phyloP scores from a whole-genome alignment of 2,797 vertebrate genomes.

The Cryptoblepharus egeriae region DNA sequence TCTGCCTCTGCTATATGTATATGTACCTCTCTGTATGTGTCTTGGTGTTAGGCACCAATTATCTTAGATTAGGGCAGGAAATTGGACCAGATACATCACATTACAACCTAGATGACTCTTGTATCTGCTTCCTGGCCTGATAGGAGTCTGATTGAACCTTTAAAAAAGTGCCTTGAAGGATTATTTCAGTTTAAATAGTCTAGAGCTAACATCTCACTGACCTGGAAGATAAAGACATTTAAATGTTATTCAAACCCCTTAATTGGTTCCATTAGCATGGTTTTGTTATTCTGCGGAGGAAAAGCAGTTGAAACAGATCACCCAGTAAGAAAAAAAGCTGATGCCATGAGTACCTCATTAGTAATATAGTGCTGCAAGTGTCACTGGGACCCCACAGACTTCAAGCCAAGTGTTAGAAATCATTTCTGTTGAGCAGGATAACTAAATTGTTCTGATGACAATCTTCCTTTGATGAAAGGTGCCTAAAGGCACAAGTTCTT shows the following conservation, averaged over 20 bases:
- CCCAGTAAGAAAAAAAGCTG: slow-evolving; percentile 54
- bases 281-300: slow-evolving; percentile 55
- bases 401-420: slow-evolving; percentile 64
- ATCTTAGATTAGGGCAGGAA: neutral
- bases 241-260: slow-evolving; percentile 62
- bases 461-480: slow-evolving; percentile 54
- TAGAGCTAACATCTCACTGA: slow-evolving; percentile 51
- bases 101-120: neutral
- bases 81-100: neutral
- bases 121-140: neutral
- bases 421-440: slow-evolving; percentile 50
- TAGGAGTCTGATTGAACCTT: neutral
- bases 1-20: neutral
- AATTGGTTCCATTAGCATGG: slow-evolving; percentile 63
- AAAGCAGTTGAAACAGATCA: slow-evolving; percentile 52
- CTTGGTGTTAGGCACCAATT: neutral
- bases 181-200: slow-evolving; percentile 58
- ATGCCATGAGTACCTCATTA: slow-evolving; percentile 60
- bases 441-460: slow-evolving; percentile 58
- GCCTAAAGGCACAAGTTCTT: slow-evolving; percentile 42
- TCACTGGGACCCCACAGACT: slow-evolving; percentile 40
- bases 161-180: slow-evolving; percentile 50
- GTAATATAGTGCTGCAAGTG: slow-evolving; percentile 45
- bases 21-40: too few species aligned
- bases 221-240: slow-evolving; percentile 65